These are phyloP conservation scores for Ladona fulva DNA, from an alignment of 1,140 invertebrate species.

Conservation along the genomic window DNA sequence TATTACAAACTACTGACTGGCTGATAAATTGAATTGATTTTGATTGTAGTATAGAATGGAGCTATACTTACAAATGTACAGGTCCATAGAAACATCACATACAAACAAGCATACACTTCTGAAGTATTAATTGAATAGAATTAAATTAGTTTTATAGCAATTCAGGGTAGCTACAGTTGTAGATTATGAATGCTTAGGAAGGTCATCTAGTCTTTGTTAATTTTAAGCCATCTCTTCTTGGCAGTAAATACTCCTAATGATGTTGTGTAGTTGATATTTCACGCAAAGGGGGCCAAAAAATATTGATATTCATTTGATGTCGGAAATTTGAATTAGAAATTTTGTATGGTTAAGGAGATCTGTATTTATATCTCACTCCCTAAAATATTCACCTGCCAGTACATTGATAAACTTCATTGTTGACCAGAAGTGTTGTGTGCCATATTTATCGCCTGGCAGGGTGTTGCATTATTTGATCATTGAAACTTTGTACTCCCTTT, in stretches of 20 bases:
- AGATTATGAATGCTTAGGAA: background rate
- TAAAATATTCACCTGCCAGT: background rate
- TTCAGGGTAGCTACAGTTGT: background rate
- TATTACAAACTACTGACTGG: no score
- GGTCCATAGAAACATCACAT: no score
- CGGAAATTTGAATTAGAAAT: background rate
- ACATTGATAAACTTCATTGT: background rate
- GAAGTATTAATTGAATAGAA: background rate
- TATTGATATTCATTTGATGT: constrained; percentile 3
- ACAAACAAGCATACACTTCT: background rate
- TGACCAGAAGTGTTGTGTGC: constrained; percentile 3
- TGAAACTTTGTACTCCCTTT: constrained; percentile 9
- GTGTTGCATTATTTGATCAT: background rate
- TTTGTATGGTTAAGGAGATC: background rate
- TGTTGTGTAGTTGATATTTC: background rate
- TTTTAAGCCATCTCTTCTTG: background rate
- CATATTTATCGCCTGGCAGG: background rate
- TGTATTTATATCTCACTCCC: background rate
- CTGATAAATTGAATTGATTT: no score
- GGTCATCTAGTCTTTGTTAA: constrained; percentile 1
- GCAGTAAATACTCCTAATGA: background rate
- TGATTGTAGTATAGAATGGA: no score
- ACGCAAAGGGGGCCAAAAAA: background rate
- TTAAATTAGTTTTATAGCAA: background rate
- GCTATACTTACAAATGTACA: no score